phyloP scores from a whole-genome alignment of 2,797 vertebrate species.

The Urosaurus nigricauda region DNA sequence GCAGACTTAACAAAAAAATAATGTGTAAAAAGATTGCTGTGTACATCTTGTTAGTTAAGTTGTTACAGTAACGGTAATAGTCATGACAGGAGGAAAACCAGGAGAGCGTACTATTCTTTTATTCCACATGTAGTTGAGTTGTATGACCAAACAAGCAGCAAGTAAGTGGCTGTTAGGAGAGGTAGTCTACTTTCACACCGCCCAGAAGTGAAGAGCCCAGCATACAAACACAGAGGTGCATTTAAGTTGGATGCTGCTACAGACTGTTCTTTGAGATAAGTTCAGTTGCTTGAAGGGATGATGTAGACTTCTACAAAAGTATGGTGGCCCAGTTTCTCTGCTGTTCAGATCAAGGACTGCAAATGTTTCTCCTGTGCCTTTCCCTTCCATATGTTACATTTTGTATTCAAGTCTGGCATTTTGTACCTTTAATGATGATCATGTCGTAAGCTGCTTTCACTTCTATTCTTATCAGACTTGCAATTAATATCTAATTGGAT shows the following conservation, averaged over 20 bases:
- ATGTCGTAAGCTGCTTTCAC: slow-evolving; percentile 26
- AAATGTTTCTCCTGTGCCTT: slow-evolving; percentile 22
- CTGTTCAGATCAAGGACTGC: slow-evolving; percentile 17
- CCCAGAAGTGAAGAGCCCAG: neutral
- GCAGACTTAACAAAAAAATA: neutral
- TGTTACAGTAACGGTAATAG: neutral
- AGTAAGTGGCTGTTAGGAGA: neutral
- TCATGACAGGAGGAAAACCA: neutral
- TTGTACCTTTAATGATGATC: slow-evolving; percentile 46
- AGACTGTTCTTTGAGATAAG: neutral
- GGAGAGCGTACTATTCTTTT: neutral
- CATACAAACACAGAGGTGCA: neutral
- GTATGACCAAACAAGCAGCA: neutral
- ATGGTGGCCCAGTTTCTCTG: neutral
- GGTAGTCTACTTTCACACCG: neutral
- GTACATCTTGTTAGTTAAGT: neutral
- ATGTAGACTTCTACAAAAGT: neutral
- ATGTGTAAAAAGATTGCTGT: neutral
- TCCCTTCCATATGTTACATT: slow-evolving; percentile 41
- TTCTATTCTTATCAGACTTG: slow-evolving; percentile 49
- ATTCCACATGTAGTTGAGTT: neutral
- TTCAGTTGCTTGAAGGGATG: neutral
- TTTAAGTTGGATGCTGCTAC: neutral
- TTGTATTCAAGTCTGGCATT: slow-evolving; percentile 18
- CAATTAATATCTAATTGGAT: slow-evolving; percentile 56